Base-by-base conservation (phyloP, 2,888 invertebrate genomes). In the Tetragnatha montana region DNA sequence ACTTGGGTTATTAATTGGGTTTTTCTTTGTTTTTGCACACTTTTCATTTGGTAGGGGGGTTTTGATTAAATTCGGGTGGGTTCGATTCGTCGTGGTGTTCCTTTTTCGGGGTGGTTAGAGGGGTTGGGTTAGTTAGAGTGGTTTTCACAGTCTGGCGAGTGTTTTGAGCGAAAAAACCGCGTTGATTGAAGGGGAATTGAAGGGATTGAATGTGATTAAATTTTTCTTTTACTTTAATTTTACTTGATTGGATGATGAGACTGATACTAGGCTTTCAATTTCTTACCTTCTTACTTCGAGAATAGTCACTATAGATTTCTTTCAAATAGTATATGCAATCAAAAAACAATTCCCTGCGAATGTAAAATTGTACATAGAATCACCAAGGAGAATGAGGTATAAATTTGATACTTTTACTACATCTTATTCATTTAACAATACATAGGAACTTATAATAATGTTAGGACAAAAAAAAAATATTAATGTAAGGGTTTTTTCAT, bases 131-230 rank as follows among this genome's bases (percentile, higher is more conserved):
- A 4, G 10, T 60, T 60, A 7, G 51, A 7, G 7, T 12, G 51
- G 60, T 60, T 60, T 60, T 60, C 60, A 60, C 35, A 2, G 60
- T 10, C 14, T 60, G 60, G 60, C 1, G 14, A 60, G 14, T 0
- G 2, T 60, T 60, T 60, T 60, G 35, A 35, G 35, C 35, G 35
- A 35, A 35, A 35, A 35, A 35, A 35, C 35, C 35, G 35, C 47
- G 22, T 35, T 74, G 21, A 74, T 74, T 74, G 74, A n/a, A 14
- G 74, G 74, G 35, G 74, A 35, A 35, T 35, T 10, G 71, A n/a
- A 21, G 71, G 1, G 71, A 71, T 12, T 71, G 71, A 71, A n/a
- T 71, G 71, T 22, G 10, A 22, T 73, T 73, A 22, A 73, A 22
- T n/a, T 19, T 19, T 73, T n/a, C n/a, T n/a, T 17, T 71, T 6